Base-by-base conservation (phyloP, 2,797 vertebrate genomes). In the Cygnus olor region DNA sequence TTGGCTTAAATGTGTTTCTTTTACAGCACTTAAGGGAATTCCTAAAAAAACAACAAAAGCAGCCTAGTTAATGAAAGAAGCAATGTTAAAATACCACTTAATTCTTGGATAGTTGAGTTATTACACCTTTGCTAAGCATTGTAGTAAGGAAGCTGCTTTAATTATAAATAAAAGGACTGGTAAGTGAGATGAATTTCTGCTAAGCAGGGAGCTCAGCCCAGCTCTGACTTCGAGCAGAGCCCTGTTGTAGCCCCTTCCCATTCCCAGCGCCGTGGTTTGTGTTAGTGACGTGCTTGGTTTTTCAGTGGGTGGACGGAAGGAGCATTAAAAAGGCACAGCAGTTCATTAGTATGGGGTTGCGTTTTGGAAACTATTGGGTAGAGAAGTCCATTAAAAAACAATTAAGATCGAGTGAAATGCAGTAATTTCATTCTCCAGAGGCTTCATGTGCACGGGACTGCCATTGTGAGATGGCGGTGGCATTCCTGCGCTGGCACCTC, bases 371-470 rank as follows among this genome's bases (percentile, higher is more conserved):
- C 54, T 56, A 7, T 68, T 77, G 36, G 68, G 34, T 81, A 73
- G 71, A 27, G 34, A 84, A 93, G 83, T 82, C 49, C 12, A 65
- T 96, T 97, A 85, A 85, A 91, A 89, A 81, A 2, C 34, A 91
- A 64, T 81, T 80, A 84, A 65, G 28, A 58, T 56, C 18, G 64
- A 84, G 1, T 86, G 47, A 73, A 88, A 71, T 71, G 36, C 9
- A 6, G 34, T 58, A 22, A 64, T 80, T 77, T 54, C 7, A 3
- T 77, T 89, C 79, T 86, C 28, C 51, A 42, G 76, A 53, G 36
- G 11, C 36, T 40, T 58, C 11, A 7, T 32, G 40, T n/a, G 56
- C 73, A 64, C 21, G 32, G 51, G 17, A 21, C 60, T 73, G 14
- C 40, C 1, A 1, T 71, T 90, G 8, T 2, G 14, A 74, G 25